Base-by-base conservation (phyloP, 2,888 invertebrate genomes). In the Agrotis puta region DNA sequence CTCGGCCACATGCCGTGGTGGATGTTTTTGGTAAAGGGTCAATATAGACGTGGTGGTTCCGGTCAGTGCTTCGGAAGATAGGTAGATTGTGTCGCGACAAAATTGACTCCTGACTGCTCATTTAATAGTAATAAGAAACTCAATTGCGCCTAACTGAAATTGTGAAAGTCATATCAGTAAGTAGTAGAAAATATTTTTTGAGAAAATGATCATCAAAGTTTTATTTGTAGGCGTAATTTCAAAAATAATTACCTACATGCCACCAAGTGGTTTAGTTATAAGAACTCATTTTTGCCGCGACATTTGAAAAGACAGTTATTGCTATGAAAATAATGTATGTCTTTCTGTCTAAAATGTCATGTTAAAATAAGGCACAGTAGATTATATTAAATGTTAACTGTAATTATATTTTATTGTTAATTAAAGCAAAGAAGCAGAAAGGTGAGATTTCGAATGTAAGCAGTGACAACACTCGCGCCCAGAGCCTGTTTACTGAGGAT, bases 341-440 rank as follows among this genome's bases (percentile, higher is more conserved):
- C 56, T 76, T 43, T 64, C 48, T 64, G 24, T 64, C 50, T 64
- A 53, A 56, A 74, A 54, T 58, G 70, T 65, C 61, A 70, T 78
- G 70, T 85, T 84, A 76, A 64, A 61, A 57, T 74, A 78, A 78
- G 75, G 63, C 69, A 79, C 33, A 77, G 71, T 81, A 77, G 69
- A 71, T 50, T 78, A 64, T 77, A 70, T 82, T 71, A 54, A 78
- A 53, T 76, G 63, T 86, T 69, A 76, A 71, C 45, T 75, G 61
- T 83, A 83, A 86, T 78, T 64, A 65, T 82, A 83, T 88, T 88
- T 90, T 90, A 87, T 93, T 94, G 88, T 94, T 91, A 91, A 91
- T 93, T 94, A 92, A 95, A 96, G 95, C 94, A 75, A 95, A 92
- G 95, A 95, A 94, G 95, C 92, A 89, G 91, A 95, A 92, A 92